Conservation (phyloP, 2,113 vertebrate genomes). For the Pica pica region DNA sequence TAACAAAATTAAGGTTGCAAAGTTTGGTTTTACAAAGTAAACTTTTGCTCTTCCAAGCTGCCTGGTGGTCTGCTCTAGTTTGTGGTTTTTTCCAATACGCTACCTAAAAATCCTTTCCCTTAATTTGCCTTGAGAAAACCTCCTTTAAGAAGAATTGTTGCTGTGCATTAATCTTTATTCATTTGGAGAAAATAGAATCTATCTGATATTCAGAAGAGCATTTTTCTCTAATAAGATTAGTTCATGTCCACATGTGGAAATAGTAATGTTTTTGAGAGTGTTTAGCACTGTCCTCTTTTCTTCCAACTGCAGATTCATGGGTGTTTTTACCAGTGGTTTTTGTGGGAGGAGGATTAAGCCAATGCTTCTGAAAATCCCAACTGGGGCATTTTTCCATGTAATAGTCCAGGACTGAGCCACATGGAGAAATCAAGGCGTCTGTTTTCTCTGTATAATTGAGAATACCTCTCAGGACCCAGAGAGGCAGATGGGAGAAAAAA, state of each 20-base stretch:
- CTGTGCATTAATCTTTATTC: background rate
- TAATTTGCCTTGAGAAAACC: background rate
- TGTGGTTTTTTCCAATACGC: background rate
- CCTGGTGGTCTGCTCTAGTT: background rate
- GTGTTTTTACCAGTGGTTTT: background rate
- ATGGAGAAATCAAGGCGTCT: background rate
- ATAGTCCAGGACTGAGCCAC: background rate
- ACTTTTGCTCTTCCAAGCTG: slow-evolving; percentile 31
- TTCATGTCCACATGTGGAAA: background rate
- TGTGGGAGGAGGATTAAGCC: background rate
- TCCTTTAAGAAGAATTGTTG: background rate
- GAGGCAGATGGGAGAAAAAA: background rate
- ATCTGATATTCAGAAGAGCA: background rate
- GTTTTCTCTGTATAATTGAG: background rate
- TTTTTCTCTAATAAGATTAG: background rate
- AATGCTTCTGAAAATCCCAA: background rate
- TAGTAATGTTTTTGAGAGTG: background rate
- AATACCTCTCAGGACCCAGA: background rate
- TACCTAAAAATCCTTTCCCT: background rate
- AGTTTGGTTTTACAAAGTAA: slow-evolving; percentile 63
- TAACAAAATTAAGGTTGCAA: slow-evolving; percentile 61
- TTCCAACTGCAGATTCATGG: background rate
- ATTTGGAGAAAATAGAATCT: background rate
- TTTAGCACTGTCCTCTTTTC: background rate
- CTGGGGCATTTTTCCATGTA: background rate